Conservation (phyloP, 2,113 vertebrate species). For the Mus pahari region DNA sequence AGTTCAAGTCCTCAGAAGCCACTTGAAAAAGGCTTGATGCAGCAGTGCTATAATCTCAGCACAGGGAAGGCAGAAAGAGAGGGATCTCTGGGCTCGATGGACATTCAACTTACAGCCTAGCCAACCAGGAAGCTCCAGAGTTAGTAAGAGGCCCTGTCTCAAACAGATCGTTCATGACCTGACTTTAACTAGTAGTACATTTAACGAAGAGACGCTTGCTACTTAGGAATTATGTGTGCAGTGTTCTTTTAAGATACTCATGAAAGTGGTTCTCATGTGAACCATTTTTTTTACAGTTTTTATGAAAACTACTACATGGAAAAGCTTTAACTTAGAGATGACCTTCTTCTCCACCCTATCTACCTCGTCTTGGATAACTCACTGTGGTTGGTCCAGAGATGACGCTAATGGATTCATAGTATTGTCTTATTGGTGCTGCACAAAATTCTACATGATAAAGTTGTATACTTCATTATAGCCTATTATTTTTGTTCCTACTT, state of each 20-base stretch:
- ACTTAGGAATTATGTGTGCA: background rate
- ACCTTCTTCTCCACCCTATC: background rate
- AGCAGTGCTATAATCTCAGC: background rate
- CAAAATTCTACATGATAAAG: background rate
- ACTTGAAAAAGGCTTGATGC: background rate
- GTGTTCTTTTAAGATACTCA: constrained; percentile 22
- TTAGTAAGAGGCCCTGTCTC: background rate
- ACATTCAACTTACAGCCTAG: background rate
- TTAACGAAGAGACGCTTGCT: background rate
- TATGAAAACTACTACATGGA: background rate
- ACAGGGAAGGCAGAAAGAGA: background rate
- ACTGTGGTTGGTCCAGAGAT: background rate
- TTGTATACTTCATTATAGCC: background rate
- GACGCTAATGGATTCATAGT: background rate
- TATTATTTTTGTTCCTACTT: background rate
- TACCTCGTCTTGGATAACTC: background rate
- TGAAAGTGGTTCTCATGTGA: background rate
- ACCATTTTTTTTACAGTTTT: background rate
- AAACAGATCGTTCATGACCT: background rate
- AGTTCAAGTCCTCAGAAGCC: background rate
- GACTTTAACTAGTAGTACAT: background rate
- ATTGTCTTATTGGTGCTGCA: background rate
- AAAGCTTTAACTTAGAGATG: background rate
- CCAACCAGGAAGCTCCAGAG: too few species aligned
- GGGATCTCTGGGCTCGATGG: too few species aligned